Conservation (phyloP, 2,797 vertebrate genomes). For the Urocyon cinereoargenteus region DNA sequence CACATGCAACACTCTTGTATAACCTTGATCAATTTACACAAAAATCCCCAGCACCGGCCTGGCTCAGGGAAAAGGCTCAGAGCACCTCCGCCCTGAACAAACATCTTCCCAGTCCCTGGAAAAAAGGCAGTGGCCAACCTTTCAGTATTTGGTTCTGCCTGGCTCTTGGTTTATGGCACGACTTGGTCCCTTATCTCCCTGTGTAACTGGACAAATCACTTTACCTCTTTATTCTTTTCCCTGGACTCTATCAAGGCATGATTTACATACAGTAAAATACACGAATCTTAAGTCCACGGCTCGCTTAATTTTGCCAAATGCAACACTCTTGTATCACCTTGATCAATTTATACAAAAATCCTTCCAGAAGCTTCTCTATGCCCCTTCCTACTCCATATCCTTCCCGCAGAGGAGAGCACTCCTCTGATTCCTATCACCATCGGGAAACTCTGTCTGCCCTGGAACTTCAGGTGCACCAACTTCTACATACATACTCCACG, state of each 20-base stretch:
- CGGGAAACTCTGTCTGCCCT: too few relatives aligned
- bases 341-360: neutral
- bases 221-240: neutral
- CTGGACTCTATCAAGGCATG: neutral
- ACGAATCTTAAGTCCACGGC: neutral
- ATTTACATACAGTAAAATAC: neutral
- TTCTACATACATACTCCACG: neutral
- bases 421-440: neutral
- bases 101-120: neutral
- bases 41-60: neutral
- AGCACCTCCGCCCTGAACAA: fast-evolving
- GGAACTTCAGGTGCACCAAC: neutral
- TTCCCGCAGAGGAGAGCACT: neutral
- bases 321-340: neutral
- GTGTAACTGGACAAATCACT: neutral
- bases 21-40: too few relatives aligned
- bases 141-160: neutral
- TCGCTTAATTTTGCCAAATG: neutral
- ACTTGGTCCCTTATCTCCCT: neutral
- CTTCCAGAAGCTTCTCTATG: neutral
- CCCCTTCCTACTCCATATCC: neutral
- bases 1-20: too few relatives aligned
- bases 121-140: neutral
- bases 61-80: neutral
- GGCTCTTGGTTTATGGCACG: neutral